Percentiles rank a stretch among this genome's conserved stretches.
Evolutionary conservation across 2,113 vertebrate genomes (phyloP).

Genomic region (Eptatretus burgeri): DNA sequence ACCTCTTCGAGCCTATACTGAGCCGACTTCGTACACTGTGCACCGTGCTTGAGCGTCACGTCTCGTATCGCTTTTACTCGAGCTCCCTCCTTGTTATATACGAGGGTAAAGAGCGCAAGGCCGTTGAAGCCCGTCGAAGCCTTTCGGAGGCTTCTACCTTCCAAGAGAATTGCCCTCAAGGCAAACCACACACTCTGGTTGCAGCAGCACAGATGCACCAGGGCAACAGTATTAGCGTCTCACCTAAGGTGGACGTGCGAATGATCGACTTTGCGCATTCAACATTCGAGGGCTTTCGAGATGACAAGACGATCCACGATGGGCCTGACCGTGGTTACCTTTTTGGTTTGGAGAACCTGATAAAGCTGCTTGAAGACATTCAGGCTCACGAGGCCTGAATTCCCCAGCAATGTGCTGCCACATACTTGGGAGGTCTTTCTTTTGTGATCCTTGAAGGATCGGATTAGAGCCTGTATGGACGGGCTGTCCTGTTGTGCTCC

Average conservation of each 20-base stretch:
- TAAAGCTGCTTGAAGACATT: constrained; percentile 22
- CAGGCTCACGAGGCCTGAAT: constrained; percentile 10
- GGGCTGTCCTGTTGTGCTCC: too few species aligned
- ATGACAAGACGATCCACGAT: constrained; percentile 12
- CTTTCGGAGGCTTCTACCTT: background rate
- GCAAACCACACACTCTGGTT: background rate
- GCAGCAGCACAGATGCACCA: background rate
- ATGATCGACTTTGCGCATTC: constrained; percentile 40
- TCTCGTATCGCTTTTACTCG: constrained; percentile 32
- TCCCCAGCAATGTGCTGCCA: background rate
- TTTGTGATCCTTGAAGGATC: too few species aligned
- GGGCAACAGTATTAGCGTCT: constrained; percentile 1
- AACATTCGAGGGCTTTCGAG: constrained; percentile 19
- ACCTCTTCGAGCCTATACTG: constrained; percentile 22
- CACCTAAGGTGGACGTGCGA: constrained; percentile 17
- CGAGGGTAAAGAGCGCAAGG: constrained; percentile 16
- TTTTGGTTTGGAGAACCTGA: constrained; percentile 30
- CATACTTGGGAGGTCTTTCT: too few species aligned
- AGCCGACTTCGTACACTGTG: constrained; percentile 18
- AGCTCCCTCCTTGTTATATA: constrained; percentile 35
- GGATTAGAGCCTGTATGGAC: too few species aligned
- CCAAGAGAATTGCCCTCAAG: background rate
- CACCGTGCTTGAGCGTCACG: constrained; percentile 19
- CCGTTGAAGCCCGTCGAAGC: background rate
- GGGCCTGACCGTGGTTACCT: constrained; percentile 29